These are phyloP conservation scores for Nannospalax galili DNA, from an alignment of 2,113 vertebrate genomes.

Conservation along the genomic window DNA sequence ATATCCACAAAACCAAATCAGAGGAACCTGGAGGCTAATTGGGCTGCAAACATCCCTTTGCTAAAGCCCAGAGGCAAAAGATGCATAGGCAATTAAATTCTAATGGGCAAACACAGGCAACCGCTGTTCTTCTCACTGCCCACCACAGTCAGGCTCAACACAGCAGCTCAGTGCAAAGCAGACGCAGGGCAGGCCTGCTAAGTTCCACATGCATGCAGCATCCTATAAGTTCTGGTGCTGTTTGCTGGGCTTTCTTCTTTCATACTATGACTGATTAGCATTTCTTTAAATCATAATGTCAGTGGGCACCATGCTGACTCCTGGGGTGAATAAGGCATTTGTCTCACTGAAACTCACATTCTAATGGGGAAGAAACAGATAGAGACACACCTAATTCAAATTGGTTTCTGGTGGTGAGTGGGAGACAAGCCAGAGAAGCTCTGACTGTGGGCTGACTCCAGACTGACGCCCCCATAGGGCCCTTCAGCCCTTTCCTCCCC, in stretches of 20 bases:
- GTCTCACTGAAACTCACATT: neutral
- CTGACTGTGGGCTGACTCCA: neutral
- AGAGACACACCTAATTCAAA: fast-evolving
- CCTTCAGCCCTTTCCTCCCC: too few relatives aligned
- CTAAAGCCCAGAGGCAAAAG: slow-evolving; percentile 31
- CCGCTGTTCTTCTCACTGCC: neutral
- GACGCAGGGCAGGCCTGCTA: neutral
- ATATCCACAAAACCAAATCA: slow-evolving; percentile 61
- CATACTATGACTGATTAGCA: neutral
- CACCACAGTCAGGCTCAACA: neutral
- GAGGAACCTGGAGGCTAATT: slow-evolving; percentile 63
- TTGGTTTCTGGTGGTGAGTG: neutral
- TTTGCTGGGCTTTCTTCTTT: neutral
- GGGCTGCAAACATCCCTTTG: slow-evolving; percentile 7
- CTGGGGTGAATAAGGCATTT: neutral
- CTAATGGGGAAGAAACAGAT: neutral
- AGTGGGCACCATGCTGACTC: neutral
- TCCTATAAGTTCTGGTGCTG: neutral
- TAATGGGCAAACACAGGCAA: neutral
- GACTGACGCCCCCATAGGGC: too few relatives aligned
- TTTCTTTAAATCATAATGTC: neutral
- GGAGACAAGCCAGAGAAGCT: fast-evolving
- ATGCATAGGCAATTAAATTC: neutral
- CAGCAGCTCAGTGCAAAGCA: neutral
- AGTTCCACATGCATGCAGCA: neutral